Conservation (phyloP, 2,888 invertebrate genomes). For the Eulithis prunata region DNA sequence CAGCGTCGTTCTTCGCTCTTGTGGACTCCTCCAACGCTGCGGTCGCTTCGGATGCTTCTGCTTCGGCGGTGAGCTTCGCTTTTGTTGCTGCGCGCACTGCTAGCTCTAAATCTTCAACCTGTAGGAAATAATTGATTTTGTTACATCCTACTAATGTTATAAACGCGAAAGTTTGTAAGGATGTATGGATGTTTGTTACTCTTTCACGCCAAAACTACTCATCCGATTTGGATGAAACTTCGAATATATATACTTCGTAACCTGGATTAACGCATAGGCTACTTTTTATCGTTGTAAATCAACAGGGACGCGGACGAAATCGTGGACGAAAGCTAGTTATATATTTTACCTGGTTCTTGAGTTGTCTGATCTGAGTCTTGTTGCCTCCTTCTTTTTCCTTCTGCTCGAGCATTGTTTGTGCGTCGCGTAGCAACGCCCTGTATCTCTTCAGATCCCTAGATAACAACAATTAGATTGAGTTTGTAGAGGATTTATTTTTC, state of each 20-base stretch:
- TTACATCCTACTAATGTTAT: too few species aligned
- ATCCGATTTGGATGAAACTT: too few species aligned
- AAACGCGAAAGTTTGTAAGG: too few species aligned
- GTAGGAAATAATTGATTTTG: slow-evolving; percentile 52
- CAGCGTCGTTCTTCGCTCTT: slow-evolving; percentile 90
- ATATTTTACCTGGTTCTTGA: slow-evolving; percentile 87
- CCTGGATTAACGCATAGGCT: too few species aligned
- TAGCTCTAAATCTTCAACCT: slow-evolving; percentile 96
- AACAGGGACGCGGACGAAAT: too few species aligned
- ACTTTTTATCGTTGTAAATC: too few species aligned
- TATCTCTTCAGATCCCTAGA: slow-evolving; percentile 93
- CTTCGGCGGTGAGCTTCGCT: slow-evolving; percentile 93
- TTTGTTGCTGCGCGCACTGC: slow-evolving; percentile 93
- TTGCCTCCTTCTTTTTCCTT: slow-evolving; percentile 94
- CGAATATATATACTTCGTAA: too few species aligned
- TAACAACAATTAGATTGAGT: slow-evolving; percentile 6
- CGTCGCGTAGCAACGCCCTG: slow-evolving; percentile 94
- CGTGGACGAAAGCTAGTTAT: too few species aligned
- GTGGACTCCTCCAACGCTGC: slow-evolving; percentile 92
- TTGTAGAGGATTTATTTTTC: too few species aligned
- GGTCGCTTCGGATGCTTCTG: slow-evolving; percentile 93
- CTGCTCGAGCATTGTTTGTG: slow-evolving; percentile 95
- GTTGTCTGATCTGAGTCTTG: slow-evolving; percentile 89
- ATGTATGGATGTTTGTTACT: too few species aligned
- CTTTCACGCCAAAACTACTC: too few species aligned